phyloP scores from a whole-genome alignment of 2,113 vertebrate genomes.

The Bagarius yarrelli region DNA sequence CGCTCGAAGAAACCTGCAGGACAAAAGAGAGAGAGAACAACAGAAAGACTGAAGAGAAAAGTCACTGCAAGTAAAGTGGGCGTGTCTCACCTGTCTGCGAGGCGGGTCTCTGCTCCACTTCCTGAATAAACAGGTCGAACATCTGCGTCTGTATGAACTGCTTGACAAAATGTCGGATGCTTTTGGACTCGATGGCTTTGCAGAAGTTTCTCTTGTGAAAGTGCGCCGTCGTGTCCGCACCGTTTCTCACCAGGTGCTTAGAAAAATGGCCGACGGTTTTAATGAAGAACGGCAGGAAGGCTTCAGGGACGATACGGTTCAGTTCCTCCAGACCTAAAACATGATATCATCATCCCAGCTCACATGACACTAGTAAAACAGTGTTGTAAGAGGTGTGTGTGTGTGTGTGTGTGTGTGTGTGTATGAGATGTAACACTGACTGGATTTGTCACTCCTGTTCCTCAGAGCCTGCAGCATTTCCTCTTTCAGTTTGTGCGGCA shows the following conservation, averaged over 20 bases:
- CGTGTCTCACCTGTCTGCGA: conserved; percentile 77
- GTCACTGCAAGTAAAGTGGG: background rate
- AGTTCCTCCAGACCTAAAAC: conserved; percentile 79
- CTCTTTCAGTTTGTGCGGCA: conserved; percentile 81
- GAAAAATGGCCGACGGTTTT: conserved; percentile 82
- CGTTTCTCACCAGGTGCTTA: conserved; percentile 68
- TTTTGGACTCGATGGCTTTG: conserved; percentile 80
- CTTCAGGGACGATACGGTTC: conserved; percentile 81
- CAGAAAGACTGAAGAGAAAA: too few species aligned
- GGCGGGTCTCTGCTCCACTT: conserved; percentile 80
- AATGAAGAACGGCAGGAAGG: conserved; percentile 89
- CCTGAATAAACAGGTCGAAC: conserved; percentile 94
- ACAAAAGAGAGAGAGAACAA: background rate
- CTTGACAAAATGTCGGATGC: conserved; percentile 80
- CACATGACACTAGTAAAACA: too few species aligned
- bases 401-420: background rate
- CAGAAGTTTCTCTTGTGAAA: conserved; percentile 86
- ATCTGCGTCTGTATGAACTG: conserved; percentile 89
- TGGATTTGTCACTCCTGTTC: conserved; percentile 50
- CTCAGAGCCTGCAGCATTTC: conserved; percentile 75
- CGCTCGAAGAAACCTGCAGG: conserved; percentile 77
- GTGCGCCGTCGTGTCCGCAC: conserved; percentile 41
- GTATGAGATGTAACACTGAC: conserved; percentile 54
- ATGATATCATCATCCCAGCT: background rate
- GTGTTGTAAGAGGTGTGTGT: background rate